Evolutionary conservation across 1,140 invertebrate species (phyloP).

Genomic region (Ctenoplectra terminalis): DNA sequence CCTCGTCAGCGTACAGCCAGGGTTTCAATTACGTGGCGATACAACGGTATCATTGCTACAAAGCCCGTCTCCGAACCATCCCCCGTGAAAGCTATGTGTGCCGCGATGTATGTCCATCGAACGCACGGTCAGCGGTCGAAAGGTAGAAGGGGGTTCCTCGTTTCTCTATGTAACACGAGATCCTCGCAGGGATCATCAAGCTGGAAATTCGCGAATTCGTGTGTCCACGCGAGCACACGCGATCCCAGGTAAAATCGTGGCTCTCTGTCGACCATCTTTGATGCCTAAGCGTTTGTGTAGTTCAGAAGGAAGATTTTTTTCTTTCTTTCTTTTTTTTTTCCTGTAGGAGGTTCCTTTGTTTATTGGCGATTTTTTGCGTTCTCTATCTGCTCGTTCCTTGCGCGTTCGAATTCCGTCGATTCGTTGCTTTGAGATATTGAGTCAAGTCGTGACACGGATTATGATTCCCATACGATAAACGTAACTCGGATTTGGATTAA

Average conservation of each 20-base stretch:
- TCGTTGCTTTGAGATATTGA: too few relatives aligned
- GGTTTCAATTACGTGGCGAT: slow-evolving; percentile 70
- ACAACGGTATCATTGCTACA: slow-evolving; percentile 77
- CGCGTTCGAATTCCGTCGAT: too few relatives aligned
- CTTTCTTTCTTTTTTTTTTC: background rate
- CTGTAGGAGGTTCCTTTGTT: background rate
- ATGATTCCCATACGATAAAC: too few relatives aligned
- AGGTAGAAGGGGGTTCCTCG: slow-evolving; percentile 14
- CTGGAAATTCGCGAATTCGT: slow-evolving; percentile 55
- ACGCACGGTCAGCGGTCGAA: slow-evolving; percentile 34
- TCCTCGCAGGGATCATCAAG: slow-evolving; percentile 25
- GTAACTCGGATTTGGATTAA: too few relatives aligned
- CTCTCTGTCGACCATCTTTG: background rate
- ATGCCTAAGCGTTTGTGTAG: background rate
- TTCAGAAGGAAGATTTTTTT: background rate
- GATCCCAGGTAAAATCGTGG: slow-evolving; percentile 8
- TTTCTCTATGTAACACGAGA: slow-evolving; percentile 62
- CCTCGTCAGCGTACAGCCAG: slow-evolving; percentile 42
- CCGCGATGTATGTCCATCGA: slow-evolving; percentile 44
- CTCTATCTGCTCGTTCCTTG: too few relatives aligned
- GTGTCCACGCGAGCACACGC: slow-evolving; percentile 7
- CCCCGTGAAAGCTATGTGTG: slow-evolving; percentile 29
- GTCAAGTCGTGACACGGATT: too few relatives aligned
- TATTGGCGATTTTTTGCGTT: too few relatives aligned
- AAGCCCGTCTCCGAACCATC: slow-evolving; percentile 59